phyloP scores from a whole-genome alignment of 2,888 invertebrate species.

The Amiota mariae region DNA sequence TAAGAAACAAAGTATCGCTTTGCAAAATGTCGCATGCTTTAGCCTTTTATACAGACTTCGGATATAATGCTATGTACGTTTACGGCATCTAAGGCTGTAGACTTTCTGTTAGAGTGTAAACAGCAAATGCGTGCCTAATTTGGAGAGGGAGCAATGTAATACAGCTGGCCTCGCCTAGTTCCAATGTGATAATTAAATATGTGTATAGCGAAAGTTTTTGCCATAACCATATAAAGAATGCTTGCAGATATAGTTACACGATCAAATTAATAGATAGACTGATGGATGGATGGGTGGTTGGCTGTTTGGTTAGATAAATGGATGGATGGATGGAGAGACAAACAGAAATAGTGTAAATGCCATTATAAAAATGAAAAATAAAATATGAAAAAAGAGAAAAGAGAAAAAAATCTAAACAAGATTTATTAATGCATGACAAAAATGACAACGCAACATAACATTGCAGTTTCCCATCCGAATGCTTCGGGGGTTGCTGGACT shows the following conservation, averaged over 20 bases:
- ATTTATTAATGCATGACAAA: conserved; percentile 10
- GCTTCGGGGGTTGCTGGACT: not conserved
- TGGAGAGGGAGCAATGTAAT: conserved; percentile 4
- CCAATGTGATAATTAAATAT: conserved; percentile 31
- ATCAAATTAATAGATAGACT: not conserved
- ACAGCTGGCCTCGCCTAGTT: not conserved
- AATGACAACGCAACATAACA: not conserved
- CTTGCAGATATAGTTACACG: no score
- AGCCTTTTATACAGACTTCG: conserved; percentile 1
- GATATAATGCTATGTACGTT: conserved; percentile 9
- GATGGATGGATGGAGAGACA: not conserved
- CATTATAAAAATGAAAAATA: not conserved
- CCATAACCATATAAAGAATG: conserved; percentile 11
- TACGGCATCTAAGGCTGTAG: not conserved
- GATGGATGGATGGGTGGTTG: not conserved
- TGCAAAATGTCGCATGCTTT: conserved; percentile 9
- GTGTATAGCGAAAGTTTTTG: conserved; percentile 29
- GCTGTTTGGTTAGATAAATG: not conserved
- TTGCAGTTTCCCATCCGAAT: not conserved
- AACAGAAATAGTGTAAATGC: not conserved
- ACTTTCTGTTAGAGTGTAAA: conserved; percentile 1
- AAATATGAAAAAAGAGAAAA: not conserved
- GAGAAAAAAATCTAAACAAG: not conserved
- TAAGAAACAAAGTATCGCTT: not conserved
- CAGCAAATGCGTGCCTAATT: conserved; percentile 5